Base-by-base conservation (phyloP, 2,113 vertebrate species). In the Corvus moneduloides region DNA sequence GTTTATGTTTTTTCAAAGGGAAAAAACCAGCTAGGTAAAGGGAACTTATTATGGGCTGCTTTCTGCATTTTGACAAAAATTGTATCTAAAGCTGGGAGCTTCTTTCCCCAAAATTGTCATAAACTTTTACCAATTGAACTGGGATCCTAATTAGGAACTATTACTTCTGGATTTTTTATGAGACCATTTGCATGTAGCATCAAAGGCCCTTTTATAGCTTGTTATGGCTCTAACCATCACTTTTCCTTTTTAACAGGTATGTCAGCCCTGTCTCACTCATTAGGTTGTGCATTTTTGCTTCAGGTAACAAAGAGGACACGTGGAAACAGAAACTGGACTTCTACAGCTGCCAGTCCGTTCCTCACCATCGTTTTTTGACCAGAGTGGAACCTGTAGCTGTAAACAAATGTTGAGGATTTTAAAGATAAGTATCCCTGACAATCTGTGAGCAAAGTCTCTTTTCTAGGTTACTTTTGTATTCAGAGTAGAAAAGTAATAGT, bases 401-500 rank as follows among this genome's bases (percentile, higher is more conserved):
- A 96, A 97, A 95, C 56, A 95, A 77, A 90, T 66, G 16, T 32
- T 4, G 32, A 95, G 68, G n/a, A 68, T 81, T 80, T 64, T 64
- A 48, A 79, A 94, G 73, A 49, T 51, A 51, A 33, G 24, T 49
- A 62, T 79, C 21, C 28, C 11, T 68, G 17, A 21, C 16, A 76
- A 43, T 69, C 46, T 51, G 41, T 37, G 63, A 78, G 13, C 26
- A 87, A 90, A 69, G 59, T 58, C 10, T 67, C 54, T 22, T 85
- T 92, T 51, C 22, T 35, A 7, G 3, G 16, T 76, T 79, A 48
- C 9, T 15, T 61, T 39, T 69, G 19, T 39, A 20, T 64, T 66
- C 32, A 58, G 6, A 76, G 41, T 35, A 66, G 21, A 73, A 77
- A 49, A 72, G 9, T 20, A 69, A 43, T 6, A 83, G 24, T n/a